Evolutionary conservation across 2,797 vertebrate species (phyloP), one percentile per base, ranked within the genome.

Genomic region (Podargus strigoides): DNA sequence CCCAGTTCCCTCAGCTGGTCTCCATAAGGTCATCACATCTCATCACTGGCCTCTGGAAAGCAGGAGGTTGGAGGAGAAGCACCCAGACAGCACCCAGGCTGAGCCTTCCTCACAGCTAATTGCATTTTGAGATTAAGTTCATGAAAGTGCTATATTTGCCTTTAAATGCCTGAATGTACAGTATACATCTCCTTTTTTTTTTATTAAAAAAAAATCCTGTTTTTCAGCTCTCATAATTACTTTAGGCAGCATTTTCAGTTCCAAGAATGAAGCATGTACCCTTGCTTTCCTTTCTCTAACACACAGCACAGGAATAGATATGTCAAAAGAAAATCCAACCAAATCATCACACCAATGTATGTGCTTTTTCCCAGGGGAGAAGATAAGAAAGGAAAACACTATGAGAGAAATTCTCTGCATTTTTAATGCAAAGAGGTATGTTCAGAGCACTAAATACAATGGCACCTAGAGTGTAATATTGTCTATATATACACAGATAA

Each of bases 161-260:
- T 56, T 23, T 23, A n/a, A n/a, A n/a, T n/a, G n/a, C n/a, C n/a
- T n/a, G n/a, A 78, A 34, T 19, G 14, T 9, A 24, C 19, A 23
- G 2, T 10, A 3, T 10, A 7, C 0, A 0, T 37, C 2, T n/a
- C 17, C n/a, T n/a, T n/a, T n/a, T n/a, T n/a, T n/a, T n/a, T n/a
- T n/a, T n/a, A n/a, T n/a, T n/a, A n/a, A n/a, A n/a, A n/a, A n/a
- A n/a, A n/a, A n/a, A n/a, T n/a, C n/a, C n/a, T n/a, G n/a, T 5
- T 26, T 9, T 12, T 28, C 27, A 20, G 8, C 2, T 41, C 9
- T 14, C 24, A 5, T 46, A 47, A 59, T 59, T 27, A 36, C 41
- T 93, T 46, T 20, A 24, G 66, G 18, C 41, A 81, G 55, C 26
- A 5, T 0, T 74, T 83, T 36, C 15, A 14, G 2, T 59, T 66